Evolutionary conservation across 2,113 vertebrate genomes (phyloP).

Genomic region (Triplophysa tibetana): DNA sequence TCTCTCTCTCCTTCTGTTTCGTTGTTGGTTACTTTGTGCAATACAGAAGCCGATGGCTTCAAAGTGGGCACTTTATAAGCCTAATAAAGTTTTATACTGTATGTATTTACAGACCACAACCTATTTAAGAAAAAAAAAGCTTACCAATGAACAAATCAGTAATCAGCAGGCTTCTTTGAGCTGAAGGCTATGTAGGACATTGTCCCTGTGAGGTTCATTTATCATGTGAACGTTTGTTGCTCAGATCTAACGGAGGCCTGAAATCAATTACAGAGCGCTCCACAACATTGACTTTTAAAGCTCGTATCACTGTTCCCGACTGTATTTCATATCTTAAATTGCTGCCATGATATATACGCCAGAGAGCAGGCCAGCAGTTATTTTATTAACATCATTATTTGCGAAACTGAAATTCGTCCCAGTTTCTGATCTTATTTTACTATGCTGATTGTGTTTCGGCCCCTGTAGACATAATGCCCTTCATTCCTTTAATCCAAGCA

Average conservation of each 20-base stretch:
- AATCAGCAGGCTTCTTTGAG: slow-evolving; percentile 6
- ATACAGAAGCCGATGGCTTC: slow-evolving; percentile 82
- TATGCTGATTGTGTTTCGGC: slow-evolving; percentile 41
- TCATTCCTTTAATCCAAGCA: neutral
- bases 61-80: slow-evolving; percentile 79
- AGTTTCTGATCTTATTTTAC: slow-evolving; percentile 33
- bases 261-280: slow-evolving; percentile 84
- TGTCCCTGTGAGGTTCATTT: slow-evolving; percentile 33
- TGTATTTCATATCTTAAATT: slow-evolving; percentile 62
- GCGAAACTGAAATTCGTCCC: slow-evolving; percentile 22
- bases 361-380: neutral
- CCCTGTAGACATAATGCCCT: slow-evolving; percentile 30
- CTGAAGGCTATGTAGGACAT: slow-evolving; percentile 11
- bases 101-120: slow-evolving; percentile 65
- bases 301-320: slow-evolving; percentile 75
- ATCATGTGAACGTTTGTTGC: slow-evolving; percentile 15
- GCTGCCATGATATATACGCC: slow-evolving; percentile 24
- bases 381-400: slow-evolving; percentile 46
- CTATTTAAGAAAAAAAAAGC: slow-evolving; percentile 69
- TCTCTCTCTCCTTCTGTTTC: slow-evolving; percentile 44
- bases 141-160: slow-evolving; percentile 45
- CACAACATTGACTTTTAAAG: slow-evolving; percentile 86
- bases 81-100: slow-evolving; percentile 81
- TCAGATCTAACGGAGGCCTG: slow-evolving; percentile 71
- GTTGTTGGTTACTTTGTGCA: slow-evolving; percentile 13